Conservation (phyloP, 1,140 invertebrate genomes). For the Drosophila trapezifrons region DNA sequence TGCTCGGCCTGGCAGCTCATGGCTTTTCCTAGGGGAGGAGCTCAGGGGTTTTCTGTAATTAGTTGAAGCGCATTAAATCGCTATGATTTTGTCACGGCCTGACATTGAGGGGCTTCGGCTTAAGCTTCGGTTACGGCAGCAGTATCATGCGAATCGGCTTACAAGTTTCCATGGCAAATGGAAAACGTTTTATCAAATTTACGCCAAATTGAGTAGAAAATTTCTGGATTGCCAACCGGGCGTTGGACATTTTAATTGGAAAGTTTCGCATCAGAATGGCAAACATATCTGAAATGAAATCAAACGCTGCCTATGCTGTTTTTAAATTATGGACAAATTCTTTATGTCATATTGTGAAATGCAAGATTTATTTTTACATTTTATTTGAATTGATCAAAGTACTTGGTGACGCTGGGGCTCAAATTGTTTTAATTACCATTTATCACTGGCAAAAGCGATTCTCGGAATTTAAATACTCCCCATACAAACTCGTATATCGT, state of each 20-base stretch:
- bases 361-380: conserved; percentile 15
- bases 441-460: neutral
- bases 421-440: conserved; percentile 5
- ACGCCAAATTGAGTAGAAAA: conserved; percentile 25
- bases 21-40: conserved; percentile 16
- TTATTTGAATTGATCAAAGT: conserved; percentile 1
- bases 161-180: conserved; percentile 44
- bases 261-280: conserved; percentile 34
- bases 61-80: conserved; percentile 58
- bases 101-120: conserved; percentile 41
- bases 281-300: conserved; percentile 67
- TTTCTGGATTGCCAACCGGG: neutral
- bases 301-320: conserved; percentile 14
- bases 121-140: conserved; percentile 4
- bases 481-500: neutral
- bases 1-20: conserved; percentile 28
- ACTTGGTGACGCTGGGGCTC: neutral
- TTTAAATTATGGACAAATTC: conserved; percentile 9
- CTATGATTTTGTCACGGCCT: conserved; percentile 60
- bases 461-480: conserved; percentile 9
- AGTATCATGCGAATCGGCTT: conserved; percentile 39
- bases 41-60: conserved; percentile 48
- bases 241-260: conserved; percentile 55
- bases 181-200: conserved; percentile 46
- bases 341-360: neutral